Base-by-base conservation (phyloP, 2,113 vertebrate species). In the Tachuris rubrigastra region DNA sequence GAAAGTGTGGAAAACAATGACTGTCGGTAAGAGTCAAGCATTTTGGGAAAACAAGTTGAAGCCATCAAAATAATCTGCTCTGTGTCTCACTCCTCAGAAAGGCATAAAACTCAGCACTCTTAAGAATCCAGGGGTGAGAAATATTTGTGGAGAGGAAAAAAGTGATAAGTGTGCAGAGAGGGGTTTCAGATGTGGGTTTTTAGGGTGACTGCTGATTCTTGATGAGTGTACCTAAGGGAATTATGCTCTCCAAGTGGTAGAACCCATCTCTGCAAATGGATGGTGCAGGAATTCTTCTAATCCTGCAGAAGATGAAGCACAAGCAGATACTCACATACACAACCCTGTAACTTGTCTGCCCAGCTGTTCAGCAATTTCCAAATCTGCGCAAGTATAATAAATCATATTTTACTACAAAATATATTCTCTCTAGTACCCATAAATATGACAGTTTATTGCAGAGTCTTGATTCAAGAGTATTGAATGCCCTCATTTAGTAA, bases 381-480 rank as follows among this genome's bases (percentile, higher is more conserved):
- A 97, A 94, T 77, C 88, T 94, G 49, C 69, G 84, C 93, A 65
- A 92, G 96, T 93, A 76, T n/a, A 77, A 93, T 85, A 87, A 89
- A 59, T 90, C 52, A 21, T 67, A 52, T 94, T 97, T 97, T 95
- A 93, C 50, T 95, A 52, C 89, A 74, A 96, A 77, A 90, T 92
- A 88, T 87, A 95, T 95, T 89, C 27, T 87, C 50, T 95, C 75
- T 92, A 89, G 63, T 59, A 83, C 75, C 87, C 33, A 66, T 90
- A 90, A 95, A 94, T 90, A 87, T 42, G 65, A 65, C 11, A 37
- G 28, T 72, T 95, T 94, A 95, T 83, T 90, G 82, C 78, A 92
- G 69, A 93, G 73, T 95, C 96, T 95, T 95, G 65, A 96, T 97
- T 96, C 89, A 91, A 95, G 92, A 59, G 37, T 73, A 87, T 83